Percentiles rank a stretch among this genome's conserved stretches.
Evolutionary conservation across 1,140 invertebrate species (phyloP).

Genomic region (Chironomus striatipennis): DNA sequence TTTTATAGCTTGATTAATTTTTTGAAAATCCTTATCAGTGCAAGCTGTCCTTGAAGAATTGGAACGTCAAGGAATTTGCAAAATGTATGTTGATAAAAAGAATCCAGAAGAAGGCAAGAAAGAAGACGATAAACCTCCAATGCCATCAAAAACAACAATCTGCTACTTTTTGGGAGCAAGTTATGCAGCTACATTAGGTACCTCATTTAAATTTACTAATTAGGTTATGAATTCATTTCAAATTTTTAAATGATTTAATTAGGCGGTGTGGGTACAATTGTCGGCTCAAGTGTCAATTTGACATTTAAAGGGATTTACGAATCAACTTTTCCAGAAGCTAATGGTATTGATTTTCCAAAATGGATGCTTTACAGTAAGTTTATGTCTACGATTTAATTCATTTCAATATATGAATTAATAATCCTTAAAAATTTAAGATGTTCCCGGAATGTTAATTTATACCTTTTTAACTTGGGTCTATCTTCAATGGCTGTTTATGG

Average conservation of each 20-base stretch:
- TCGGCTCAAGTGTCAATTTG: slow-evolving; percentile 82
- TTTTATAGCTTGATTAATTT: too few relatives aligned
- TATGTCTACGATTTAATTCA: background rate
- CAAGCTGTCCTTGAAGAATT: slow-evolving; percentile 63
- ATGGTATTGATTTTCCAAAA: slow-evolving; percentile 61
- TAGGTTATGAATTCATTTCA: too few relatives aligned
- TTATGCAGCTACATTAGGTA: slow-evolving; percentile 68
- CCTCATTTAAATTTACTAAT: too few relatives aligned
- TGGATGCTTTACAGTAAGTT: slow-evolving; percentile 58
- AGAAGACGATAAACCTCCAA: slow-evolving; percentile 40
- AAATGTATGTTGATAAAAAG: slow-evolving; percentile 47
- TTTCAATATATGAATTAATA: background rate
- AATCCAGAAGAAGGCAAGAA: slow-evolving; percentile 42
- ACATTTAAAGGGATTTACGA: slow-evolving; percentile 71
- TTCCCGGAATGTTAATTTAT: slow-evolving; percentile 61
- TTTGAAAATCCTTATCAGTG: slow-evolving; percentile 32
- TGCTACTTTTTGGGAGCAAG: slow-evolving; percentile 69
- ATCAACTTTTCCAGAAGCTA: slow-evolving; percentile 47
- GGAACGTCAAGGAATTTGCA: slow-evolving; percentile 56
- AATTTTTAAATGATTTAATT: too few relatives aligned
- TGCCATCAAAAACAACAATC: slow-evolving; percentile 55
- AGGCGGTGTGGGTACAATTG: slow-evolving; percentile 69
- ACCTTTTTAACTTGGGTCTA: slow-evolving; percentile 61
- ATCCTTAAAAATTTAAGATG: too few relatives aligned
- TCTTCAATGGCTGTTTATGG: slow-evolving; percentile 66